These are phyloP conservation scores for Nephotettix cincticeps DNA, from an alignment of 1,140 invertebrate genomes.

Conservation along the genomic window DNA sequence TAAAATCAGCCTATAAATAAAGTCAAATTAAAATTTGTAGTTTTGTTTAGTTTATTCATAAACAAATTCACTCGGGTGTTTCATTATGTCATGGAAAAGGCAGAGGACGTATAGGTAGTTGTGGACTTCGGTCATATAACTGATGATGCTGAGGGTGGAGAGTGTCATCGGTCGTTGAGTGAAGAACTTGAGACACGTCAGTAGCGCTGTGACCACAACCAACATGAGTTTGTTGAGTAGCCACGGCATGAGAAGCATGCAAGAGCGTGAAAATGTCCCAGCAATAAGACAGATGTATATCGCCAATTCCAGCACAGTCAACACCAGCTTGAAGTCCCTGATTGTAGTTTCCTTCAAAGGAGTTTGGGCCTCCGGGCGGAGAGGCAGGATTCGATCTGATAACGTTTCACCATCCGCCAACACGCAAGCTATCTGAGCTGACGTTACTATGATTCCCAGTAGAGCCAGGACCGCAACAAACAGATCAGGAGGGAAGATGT, in stretches of 20 bases:
- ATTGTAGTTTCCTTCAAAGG: neutral
- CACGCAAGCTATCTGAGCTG: neutral
- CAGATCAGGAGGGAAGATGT: too few species aligned
- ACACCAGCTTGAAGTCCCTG: conserved; percentile 1
- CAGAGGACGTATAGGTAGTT: conserved; percentile 8
- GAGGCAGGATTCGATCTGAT: neutral
- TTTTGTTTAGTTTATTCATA: too few species aligned
- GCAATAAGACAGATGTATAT: neutral
- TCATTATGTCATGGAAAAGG: neutral
- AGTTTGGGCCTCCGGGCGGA: neutral
- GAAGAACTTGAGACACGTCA: neutral
- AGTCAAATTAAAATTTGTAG: too few species aligned
- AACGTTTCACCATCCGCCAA: neutral
- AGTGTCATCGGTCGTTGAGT: neutral
- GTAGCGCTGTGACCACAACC: neutral
- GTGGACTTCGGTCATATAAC: neutral
- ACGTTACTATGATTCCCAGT: neutral
- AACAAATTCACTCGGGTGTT: neutral
- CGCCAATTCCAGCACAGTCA: neutral
- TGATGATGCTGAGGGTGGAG: neutral
- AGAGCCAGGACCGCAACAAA: neutral
- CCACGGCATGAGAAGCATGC: neutral
- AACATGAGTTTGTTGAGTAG: neutral
- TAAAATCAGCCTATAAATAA: too few species aligned
- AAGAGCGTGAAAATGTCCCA: neutral